Evolutionary conservation across 2,797 vertebrate genomes (phyloP).

Genomic region (Melanotaenia maccullochi): DNA sequence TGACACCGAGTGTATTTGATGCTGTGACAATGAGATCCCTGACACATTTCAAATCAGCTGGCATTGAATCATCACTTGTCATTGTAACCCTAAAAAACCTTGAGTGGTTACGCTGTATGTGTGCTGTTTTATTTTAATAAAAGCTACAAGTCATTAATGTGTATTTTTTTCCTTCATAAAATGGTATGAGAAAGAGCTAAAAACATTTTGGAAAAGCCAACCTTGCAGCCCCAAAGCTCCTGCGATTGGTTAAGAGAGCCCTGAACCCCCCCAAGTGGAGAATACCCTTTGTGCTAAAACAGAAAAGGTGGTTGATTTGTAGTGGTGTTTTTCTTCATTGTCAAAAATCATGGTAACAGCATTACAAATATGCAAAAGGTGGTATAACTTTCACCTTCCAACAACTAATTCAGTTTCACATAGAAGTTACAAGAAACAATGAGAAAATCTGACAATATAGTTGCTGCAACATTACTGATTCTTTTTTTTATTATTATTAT

Average conservation of each 20-base stretch:
- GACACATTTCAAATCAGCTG: conserved; percentile 40
- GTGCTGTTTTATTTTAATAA: conserved; percentile 17
- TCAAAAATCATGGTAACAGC: conserved; percentile 58
- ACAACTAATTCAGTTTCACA: conserved; percentile 63
- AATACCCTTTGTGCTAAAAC: conserved; percentile 22
- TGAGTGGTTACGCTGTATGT: background rate
- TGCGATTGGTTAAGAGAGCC: conserved; percentile 39
- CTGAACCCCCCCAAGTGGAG: conserved; percentile 19
- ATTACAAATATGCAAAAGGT: conserved; percentile 68
- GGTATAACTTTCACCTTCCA: conserved; percentile 49
- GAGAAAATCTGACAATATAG: conserved; percentile 64
- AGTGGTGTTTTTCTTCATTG: conserved; percentile 51
- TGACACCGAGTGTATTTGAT: background rate
- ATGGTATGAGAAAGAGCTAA: background rate
- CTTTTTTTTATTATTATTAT: conserved; percentile 30
- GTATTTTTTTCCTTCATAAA: conserved; percentile 9
- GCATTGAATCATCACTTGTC: conserved; percentile 27
- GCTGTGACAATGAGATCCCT: conserved; percentile 21
- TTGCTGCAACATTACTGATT: conserved; percentile 49
- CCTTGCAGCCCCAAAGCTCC: conserved; percentile 41
- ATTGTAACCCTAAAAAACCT: conserved; percentile 1
- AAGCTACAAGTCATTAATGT: conserved; percentile 21
- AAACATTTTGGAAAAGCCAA: conserved; percentile 59
- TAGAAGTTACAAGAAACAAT: conserved; percentile 55
- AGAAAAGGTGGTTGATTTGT: conserved; percentile 52